phyloP scores from a whole-genome alignment of 2,797 vertebrate species.

The Leptatherina wallacei region DNA sequence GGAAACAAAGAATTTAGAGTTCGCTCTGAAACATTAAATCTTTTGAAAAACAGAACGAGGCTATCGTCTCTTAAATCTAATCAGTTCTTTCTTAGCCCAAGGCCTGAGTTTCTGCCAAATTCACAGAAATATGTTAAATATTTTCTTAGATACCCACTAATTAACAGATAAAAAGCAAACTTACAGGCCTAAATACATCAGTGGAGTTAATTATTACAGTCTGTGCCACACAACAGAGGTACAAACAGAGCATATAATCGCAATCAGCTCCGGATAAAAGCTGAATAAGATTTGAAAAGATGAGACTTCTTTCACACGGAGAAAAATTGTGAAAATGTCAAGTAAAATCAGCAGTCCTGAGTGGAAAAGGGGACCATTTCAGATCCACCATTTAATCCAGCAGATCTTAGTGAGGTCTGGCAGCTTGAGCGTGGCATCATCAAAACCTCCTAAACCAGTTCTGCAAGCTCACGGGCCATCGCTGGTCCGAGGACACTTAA shows the following conservation, averaged over 20 bases:
- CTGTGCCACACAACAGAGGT: constrained; percentile 2
- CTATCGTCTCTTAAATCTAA: constrained; percentile 16
- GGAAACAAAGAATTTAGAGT: neutral
- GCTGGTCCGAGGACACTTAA: constrained; percentile 55
- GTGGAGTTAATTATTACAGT: constrained; percentile 33
- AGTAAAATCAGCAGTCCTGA: constrained; percentile 26
- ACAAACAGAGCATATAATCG: constrained; percentile 28
- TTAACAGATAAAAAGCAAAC: constrained; percentile 33
- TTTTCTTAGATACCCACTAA: constrained; percentile 32
- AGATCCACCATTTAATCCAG: constrained; percentile 8
- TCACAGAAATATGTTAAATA: constrained; percentile 11
- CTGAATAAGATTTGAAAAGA: constrained; percentile 22
- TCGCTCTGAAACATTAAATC: neutral
- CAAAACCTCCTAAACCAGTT: constrained; percentile 46
- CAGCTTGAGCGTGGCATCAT: constrained; percentile 41
- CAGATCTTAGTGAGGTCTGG: constrained; percentile 42
- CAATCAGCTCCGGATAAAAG: constrained; percentile 22
- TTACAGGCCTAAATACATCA: constrained; percentile 13
- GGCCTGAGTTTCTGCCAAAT: constrained; percentile 16
- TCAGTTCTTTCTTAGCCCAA: constrained; percentile 12
- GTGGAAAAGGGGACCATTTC: constrained; percentile 20
- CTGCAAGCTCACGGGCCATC: constrained; percentile 26
- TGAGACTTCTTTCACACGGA: constrained; percentile 9
- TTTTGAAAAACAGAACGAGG: neutral
- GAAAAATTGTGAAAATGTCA: constrained; percentile 28